phyloP scores from a whole-genome alignment of 2,113 vertebrate genomes.

The Syngnathus scovelli region DNA sequence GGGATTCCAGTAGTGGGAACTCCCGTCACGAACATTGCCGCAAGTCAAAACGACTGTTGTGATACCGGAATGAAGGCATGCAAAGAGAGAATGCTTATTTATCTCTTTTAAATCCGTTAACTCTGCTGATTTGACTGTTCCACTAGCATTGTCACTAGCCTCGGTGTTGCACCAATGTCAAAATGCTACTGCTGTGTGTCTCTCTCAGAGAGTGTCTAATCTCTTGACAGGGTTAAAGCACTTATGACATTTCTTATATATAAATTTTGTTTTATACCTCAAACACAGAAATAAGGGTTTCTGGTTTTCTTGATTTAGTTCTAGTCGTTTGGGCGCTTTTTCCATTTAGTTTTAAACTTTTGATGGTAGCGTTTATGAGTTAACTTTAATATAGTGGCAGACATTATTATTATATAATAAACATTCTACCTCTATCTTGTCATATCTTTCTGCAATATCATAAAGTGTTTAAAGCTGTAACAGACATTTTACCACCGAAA shows the following conservation, averaged over 20 bases:
- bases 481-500: conserved; percentile 37
- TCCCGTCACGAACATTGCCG: neutral
- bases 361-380: conserved; percentile 54
- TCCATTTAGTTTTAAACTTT: conserved; percentile 57
- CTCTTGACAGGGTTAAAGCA: conserved; percentile 60
- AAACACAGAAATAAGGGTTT: conserved; percentile 40
- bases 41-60: neutral
- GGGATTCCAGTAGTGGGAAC: neutral
- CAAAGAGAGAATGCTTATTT: conserved; percentile 5
- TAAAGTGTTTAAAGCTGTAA: conserved; percentile 48
- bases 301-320: conserved; percentile 38
- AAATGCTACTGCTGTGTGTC: conserved; percentile 63
- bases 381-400: conserved; percentile 54
- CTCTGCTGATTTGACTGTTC: conserved; percentile 28
- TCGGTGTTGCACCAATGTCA: conserved; percentile 57
- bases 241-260: conserved; percentile 53
- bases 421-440: conserved; percentile 62
- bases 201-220: conserved; percentile 48
- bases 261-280: conserved; percentile 49
- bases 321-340: conserved; percentile 55
- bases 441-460: conserved; percentile 45
- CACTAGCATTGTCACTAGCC: conserved; percentile 19
- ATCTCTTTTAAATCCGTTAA: conserved; percentile 35
- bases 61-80: conserved; percentile 18
- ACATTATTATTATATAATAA: conserved; percentile 43